These are phyloP conservation scores for Erynnis tages DNA, from an alignment of 2,888 invertebrate genomes.

Conservation along the genomic window DNA sequence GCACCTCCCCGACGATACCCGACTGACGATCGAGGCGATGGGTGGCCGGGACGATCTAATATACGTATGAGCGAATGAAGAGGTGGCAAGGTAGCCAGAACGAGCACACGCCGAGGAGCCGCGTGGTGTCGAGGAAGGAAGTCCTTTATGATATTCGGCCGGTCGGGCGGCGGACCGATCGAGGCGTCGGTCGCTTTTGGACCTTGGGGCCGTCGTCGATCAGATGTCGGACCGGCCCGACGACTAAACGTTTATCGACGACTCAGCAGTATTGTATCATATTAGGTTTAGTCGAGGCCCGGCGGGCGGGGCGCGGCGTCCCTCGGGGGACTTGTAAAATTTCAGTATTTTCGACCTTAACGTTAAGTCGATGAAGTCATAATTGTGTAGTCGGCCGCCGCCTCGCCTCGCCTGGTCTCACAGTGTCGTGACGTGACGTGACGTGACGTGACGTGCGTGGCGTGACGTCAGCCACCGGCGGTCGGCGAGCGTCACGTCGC, in stretches of 20 bases:
- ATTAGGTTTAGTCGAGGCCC: slow-evolving; percentile 14
- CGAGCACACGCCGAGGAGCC: too few species aligned
- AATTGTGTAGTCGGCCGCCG: background rate
- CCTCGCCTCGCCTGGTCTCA: slow-evolving; percentile 1
- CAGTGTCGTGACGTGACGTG: too few species aligned
- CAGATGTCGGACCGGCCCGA: background rate
- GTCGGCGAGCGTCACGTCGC: too few species aligned
- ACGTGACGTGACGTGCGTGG: too few species aligned
- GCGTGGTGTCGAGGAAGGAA: too few species aligned
- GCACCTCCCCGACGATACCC: background rate
- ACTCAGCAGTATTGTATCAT: slow-evolving; percentile 18
- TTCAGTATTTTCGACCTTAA: slow-evolving; percentile 4
- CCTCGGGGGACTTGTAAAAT: background rate
- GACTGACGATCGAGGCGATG: background rate
- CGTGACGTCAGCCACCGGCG: background rate
- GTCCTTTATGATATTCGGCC: too few species aligned
- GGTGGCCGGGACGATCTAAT: too few species aligned
- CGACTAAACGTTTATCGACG: background rate
- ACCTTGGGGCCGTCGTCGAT: too few species aligned
- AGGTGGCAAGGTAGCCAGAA: too few species aligned
- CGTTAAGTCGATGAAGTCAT: background rate
- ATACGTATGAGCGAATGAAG: background rate
- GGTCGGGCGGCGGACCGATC: too few species aligned
- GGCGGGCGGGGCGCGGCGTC: background rate
- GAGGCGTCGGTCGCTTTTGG: too few species aligned